Base-by-base conservation (phyloP, 2,888 invertebrate genomes). In the Elegia similella region DNA sequence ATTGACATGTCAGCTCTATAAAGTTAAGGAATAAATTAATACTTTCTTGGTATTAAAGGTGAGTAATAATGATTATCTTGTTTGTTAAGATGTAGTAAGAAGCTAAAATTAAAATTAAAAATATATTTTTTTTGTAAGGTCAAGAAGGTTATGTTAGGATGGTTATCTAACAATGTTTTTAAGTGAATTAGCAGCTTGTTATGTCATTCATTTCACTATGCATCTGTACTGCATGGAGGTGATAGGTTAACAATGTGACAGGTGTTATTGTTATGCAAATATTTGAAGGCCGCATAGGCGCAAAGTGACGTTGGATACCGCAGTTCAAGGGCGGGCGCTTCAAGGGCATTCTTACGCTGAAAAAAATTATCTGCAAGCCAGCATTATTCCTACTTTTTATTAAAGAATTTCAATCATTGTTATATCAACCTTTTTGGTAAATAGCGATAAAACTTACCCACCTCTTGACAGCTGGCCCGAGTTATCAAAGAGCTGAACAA, bases 381-480 rank as follows among this genome's bases (percentile, higher is more conserved):
- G 16, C 12, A 43, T 44, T 15, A 16, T 15, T 38, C 7, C 1
- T 15, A 12, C 16, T 44, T 7, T 32, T 44, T 8, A 32, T 8
- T 7, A 13, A 34, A 10, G 7, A n/a, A 16, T 42, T 23, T 42
- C 10, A 23, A 30, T 42, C 8, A 30, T 55, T 38, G 10, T 42
- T 7, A 29, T 12, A 12, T 42, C n/a, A 54, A 43, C 53, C 43
- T 54, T 42, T 56, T 48, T 34, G 34, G 10, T 17, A 44, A 64
- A 66, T 59, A 55, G 67, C 60, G 64, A 66, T 61, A 74, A 82
- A 91, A 94, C 94, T 94, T 94, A 94, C 94, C 94, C 92, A 95
- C 95, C 95, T 95, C 95, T 94, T 94, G 94, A 93, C 94, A 94
- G 90, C 93, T 93, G 86, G 94, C 94, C 87, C 92, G 92, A 80